Evolutionary conservation across 2,113 vertebrate species (phyloP).

Genomic region (Caretta caretta): DNA sequence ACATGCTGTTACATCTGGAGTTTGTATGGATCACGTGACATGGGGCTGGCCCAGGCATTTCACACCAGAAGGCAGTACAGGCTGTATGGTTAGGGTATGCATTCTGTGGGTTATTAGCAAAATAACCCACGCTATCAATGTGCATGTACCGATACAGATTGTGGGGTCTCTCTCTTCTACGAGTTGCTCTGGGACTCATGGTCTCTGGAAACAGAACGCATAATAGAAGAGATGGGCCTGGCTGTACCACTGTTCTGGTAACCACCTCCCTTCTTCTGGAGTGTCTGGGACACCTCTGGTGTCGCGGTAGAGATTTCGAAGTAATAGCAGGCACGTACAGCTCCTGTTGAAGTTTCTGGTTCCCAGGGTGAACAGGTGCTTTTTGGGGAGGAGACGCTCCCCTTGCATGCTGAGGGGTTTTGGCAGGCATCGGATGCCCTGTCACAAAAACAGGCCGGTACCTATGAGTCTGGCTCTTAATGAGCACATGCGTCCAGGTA

Average conservation of each 20-base stretch:
- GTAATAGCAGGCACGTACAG: background rate
- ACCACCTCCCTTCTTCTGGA: background rate
- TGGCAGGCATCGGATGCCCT: background rate
- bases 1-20: background rate
- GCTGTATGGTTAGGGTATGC: background rate
- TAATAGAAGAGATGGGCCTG: background rate
- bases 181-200: background rate
- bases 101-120: background rate
- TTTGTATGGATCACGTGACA: background rate
- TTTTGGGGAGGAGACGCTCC: background rate
- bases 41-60: background rate
- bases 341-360: accelerated
- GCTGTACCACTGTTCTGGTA: background rate
- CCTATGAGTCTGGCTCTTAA: background rate
- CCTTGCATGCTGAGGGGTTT: background rate
- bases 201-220: background rate
- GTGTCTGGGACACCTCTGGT: background rate
- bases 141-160: background rate
- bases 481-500: background rate
- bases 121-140: background rate
- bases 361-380: background rate
- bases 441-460: too few relatives aligned
- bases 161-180: background rate
- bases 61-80: background rate
- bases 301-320: background rate